phyloP scores from a whole-genome alignment of 2,797 vertebrate species.

The Todus mexicanus region DNA sequence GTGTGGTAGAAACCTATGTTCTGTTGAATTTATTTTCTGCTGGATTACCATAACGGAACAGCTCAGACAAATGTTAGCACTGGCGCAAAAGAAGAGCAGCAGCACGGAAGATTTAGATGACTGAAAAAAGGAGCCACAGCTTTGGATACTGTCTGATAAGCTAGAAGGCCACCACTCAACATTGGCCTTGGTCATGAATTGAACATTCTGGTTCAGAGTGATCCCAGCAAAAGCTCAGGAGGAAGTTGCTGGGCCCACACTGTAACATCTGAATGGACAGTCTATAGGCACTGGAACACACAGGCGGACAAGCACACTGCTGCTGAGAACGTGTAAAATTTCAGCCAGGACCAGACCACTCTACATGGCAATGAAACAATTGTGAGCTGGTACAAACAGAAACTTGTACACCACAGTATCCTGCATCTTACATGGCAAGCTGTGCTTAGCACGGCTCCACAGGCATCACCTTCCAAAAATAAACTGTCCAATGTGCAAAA shows the following conservation, averaged over 20 bases:
- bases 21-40: slow-evolving; percentile 4
- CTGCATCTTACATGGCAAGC: not conserved
- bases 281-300: not conserved
- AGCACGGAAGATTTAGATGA: not conserved
- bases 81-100: not conserved
- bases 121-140: not conserved
- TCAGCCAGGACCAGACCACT: not conserved
- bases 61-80: not conserved
- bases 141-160: not conserved
- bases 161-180: not conserved
- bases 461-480: not conserved
- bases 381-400: not conserved
- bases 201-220: not conserved
- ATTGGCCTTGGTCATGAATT: not conserved
- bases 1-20: not conserved
- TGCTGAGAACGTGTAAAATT: not conserved
- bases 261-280: not conserved
- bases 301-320: not conserved
- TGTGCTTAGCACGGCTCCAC: not conserved
- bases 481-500: not conserved
- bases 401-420: not conserved
- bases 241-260: not conserved
- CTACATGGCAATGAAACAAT: not conserved
- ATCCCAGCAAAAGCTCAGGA: not conserved
- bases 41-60: not conserved